Conservation (phyloP, 2,888 invertebrate genomes). For the Caenorhabditis panamensis region DNA sequence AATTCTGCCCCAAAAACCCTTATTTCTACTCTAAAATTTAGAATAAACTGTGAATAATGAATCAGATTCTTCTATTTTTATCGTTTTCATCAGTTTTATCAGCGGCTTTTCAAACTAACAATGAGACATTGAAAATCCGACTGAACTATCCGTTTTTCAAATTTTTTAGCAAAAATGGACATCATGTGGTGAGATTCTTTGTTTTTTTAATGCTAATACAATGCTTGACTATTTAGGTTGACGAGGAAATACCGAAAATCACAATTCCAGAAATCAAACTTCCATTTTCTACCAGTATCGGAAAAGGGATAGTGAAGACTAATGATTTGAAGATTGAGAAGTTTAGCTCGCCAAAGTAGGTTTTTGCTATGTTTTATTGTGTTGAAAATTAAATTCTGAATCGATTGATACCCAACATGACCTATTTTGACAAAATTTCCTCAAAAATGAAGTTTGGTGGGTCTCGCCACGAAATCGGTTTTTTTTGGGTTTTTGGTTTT, state of each 20-base stretch:
- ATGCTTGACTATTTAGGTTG: slow-evolving; percentile 67
- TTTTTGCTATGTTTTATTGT: background rate
- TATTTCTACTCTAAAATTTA: too few relatives aligned
- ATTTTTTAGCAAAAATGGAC: slow-evolving; percentile 68
- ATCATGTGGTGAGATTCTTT: slow-evolving; percentile 66
- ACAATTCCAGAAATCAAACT: slow-evolving; percentile 71
- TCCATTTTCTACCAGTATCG: slow-evolving; percentile 73
- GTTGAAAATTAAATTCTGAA: too few relatives aligned
- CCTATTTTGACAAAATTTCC: too few relatives aligned
- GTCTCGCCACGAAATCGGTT: too few relatives aligned
- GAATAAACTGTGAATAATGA: too few relatives aligned
- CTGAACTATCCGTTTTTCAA: slow-evolving; percentile 59
- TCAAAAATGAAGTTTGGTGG: too few relatives aligned
- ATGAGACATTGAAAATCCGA: slow-evolving; percentile 45
- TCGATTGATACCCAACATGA: background rate
- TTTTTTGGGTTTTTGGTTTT: too few relatives aligned
- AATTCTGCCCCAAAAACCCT: too few relatives aligned
- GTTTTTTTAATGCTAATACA: too few relatives aligned
- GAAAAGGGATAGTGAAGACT: slow-evolving; percentile 70
- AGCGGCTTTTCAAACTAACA: too few relatives aligned
- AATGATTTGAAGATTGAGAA: slow-evolving; percentile 69
- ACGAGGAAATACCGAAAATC: slow-evolving; percentile 76
- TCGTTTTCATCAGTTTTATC: too few relatives aligned
- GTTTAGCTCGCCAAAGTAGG: slow-evolving; percentile 72
- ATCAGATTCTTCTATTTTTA: too few relatives aligned